Conservation (phyloP, 2,113 vertebrate genomes). For the Bufo bufo region DNA sequence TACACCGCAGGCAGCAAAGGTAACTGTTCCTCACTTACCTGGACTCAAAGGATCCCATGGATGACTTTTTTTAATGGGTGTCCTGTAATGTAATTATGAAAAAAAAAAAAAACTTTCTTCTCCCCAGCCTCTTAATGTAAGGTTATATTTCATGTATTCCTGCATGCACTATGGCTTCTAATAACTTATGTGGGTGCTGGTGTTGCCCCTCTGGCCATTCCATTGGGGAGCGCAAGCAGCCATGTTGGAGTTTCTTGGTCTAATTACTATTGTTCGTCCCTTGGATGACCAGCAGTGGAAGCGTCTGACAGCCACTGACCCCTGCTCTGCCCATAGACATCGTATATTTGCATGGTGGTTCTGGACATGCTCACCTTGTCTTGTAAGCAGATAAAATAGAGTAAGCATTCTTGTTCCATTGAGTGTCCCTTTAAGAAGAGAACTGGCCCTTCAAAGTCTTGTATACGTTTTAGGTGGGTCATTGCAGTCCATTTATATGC, state of each 20-base stretch:
- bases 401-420: neutral
- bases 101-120: too few species aligned
- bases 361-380: too few species aligned
- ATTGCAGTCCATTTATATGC: neutral
- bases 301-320: too few species aligned
- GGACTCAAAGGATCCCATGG: neutral
- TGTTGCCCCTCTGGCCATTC: too few species aligned
- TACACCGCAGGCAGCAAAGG: constrained; percentile 98
- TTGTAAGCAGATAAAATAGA: too few species aligned
- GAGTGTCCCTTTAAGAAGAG: neutral
- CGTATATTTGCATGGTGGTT: too few species aligned
- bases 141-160: neutral
- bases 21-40: constrained; percentile 63
- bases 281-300: too few species aligned
- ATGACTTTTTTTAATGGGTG: neutral
- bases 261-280: too few species aligned
- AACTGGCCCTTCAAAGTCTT: too few species aligned
- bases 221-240: too few species aligned
- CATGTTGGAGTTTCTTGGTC: neutral
- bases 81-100: neutral
- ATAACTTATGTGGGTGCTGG: neutral
- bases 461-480: neutral
- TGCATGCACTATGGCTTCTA: neutral
- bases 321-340: too few species aligned
- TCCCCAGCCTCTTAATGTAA: neutral